Base-by-base conservation (phyloP, 2,888 invertebrate genomes). In the Chrysopilus asiliformis region DNA sequence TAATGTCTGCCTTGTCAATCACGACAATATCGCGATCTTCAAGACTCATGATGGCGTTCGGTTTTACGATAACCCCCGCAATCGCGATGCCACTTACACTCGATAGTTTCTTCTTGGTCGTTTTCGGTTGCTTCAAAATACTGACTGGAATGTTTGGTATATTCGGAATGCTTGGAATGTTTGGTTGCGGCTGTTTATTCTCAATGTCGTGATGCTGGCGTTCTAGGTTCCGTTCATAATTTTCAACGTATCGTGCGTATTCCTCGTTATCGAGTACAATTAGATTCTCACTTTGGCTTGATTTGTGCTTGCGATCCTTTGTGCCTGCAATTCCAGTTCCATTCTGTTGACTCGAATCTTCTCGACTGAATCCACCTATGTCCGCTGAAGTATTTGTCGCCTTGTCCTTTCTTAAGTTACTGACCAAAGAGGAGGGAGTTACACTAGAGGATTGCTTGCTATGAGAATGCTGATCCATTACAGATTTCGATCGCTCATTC, bases 21-120 rank as follows among this genome's bases (percentile, higher is more conserved):
- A 58, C 51, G 38, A 58, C 47, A 32, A 58, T 55, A 40, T 60
- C 58, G 29, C 50, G 51, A 43, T 52, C 54, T 36, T 53, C 52
- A 16, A 50, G 41, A 32, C 50, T 52, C 49, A 53, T 44, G 24
- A 50, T 47, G 8, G 49, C 43, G 10, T 49, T 44, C n/a, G 50
- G 47, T 36, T 50, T 52, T 12, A 46, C 45, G 10, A 33, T 37
- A n/a, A n/a, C n/a, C n/a, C n/a, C n/a, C n/a, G n/a, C n/a, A n/a
- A n/a, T n/a, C n/a, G n/a, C n/a, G n/a, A n/a, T n/a, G n/a, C n/a
- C n/a, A 17, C 12, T 38, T 24, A 8, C 16, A 24, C 25, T 38
- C 16, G 29, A 13, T 9, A 30, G 19, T 20, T 35, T 36, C 25
- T 40, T 42, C 32, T 39, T 38, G 14, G 30, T 36, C 27, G 36